Conservation (phyloP, 2,113 vertebrate genomes). For the Bufo bufo region DNA sequence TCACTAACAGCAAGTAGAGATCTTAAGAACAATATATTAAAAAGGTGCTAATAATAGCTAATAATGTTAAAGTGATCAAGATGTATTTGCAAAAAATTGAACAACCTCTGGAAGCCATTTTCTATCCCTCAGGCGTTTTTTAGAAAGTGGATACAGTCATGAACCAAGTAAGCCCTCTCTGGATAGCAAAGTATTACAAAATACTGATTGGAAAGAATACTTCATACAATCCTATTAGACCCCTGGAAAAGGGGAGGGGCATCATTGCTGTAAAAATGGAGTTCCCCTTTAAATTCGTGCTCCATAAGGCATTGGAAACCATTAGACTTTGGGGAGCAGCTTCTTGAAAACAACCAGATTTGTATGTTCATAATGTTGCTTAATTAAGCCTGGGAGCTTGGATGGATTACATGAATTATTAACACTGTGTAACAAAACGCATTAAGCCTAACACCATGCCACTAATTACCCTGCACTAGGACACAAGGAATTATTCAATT, state of each 20-base stretch:
- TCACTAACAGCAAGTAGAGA: no score
- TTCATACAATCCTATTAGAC: neutral
- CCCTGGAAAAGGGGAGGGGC: neutral
- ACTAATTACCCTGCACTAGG: conserved; percentile 29
- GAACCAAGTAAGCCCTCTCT: neutral
- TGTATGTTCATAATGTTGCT: conserved; percentile 12
- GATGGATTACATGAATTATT: conserved; percentile 37
- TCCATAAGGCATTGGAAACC: neutral
- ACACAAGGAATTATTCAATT: conserved; percentile 25
- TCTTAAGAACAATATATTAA: no score
- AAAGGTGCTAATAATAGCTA: no score
- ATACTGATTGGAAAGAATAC: neutral
- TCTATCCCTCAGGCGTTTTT: no score
- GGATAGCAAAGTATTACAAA: neutral
- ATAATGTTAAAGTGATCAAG: no score
- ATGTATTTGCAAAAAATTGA: neutral
- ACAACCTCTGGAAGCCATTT: neutral
- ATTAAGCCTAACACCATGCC: neutral
- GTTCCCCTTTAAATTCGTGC: conserved; percentile 12
- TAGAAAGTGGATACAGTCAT: neutral
- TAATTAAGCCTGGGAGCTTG: conserved; percentile 35
- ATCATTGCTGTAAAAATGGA: neutral
- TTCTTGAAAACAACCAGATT: conserved; percentile 12
- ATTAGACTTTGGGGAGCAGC: neutral
- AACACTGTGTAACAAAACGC: neutral